phyloP scores from a whole-genome alignment of 2,888 invertebrate genomes.

The Tholera decimalis region DNA sequence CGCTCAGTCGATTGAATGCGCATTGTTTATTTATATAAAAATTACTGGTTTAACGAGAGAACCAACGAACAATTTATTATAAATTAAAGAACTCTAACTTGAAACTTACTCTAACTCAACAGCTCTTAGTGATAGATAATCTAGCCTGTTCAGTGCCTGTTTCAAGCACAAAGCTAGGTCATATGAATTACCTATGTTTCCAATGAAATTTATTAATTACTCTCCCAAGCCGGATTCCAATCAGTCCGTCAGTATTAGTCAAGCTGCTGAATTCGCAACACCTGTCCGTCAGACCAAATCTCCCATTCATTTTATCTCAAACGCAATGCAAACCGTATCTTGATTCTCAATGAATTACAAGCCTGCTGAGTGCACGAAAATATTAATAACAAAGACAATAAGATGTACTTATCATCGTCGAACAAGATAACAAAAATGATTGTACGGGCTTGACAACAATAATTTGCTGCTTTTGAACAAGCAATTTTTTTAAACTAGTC shows the following conservation, averaged over 20 bases:
- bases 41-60: too few species aligned
- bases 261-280: slow-evolving; percentile 13
- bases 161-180: neutral
- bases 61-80: too few species aligned
- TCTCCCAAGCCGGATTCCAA: neutral
- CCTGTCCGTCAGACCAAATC: slow-evolving; percentile 20
- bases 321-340: slow-evolving; percentile 29
- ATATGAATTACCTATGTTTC: neutral
- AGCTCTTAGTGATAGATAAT: too few species aligned
- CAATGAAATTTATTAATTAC: slow-evolving; percentile 4
- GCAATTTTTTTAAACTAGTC: too few species aligned
- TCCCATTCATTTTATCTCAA: slow-evolving; percentile 27
- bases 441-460: neutral
- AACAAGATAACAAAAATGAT: neutral
- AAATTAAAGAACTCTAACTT: too few species aligned
- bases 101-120: too few species aligned
- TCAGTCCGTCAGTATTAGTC: slow-evolving; percentile 7
- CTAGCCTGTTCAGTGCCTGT: neutral
- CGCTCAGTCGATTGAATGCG: too few species aligned
- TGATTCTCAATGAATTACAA: slow-evolving; percentile 36
- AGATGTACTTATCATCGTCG: neutral
- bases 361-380: neutral
- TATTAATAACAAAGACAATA: neutral
- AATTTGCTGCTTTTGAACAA: too few species aligned
- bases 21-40: too few species aligned